Conservation (phyloP, 2,888 invertebrate genomes). For the Diabrotica balteata region DNA sequence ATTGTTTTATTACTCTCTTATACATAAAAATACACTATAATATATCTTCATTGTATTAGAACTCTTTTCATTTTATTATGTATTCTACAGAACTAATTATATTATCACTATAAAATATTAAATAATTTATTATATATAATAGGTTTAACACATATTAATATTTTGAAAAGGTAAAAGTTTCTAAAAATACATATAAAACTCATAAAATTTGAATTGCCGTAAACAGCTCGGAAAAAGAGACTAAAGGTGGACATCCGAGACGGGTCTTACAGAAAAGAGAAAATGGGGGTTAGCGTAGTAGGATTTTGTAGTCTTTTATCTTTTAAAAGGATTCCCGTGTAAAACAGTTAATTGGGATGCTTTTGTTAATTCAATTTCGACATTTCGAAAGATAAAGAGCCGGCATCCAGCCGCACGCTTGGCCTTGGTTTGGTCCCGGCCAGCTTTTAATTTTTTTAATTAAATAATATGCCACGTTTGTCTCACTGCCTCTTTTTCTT, state of each 20-base stretch:
- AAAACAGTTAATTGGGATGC: slow-evolving; percentile 39
- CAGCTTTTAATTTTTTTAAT: slow-evolving; percentile 37
- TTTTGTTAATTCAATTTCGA: slow-evolving; percentile 41
- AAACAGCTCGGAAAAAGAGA: slow-evolving; percentile 4
- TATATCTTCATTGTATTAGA: too few species aligned
- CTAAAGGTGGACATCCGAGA: slow-evolving; percentile 6
- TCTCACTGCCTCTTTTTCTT: slow-evolving; percentile 11
- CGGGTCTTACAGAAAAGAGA: slow-evolving; percentile 19
- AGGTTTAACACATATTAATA: too few species aligned
- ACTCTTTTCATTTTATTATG: too few species aligned
- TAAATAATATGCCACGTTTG: slow-evolving; percentile 32
- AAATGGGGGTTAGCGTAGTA: slow-evolving; percentile 29
- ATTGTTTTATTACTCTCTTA: too few species aligned
- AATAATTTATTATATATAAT: too few species aligned
- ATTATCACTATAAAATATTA: too few species aligned
- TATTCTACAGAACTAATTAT: too few species aligned
- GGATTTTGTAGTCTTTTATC: slow-evolving; percentile 32
- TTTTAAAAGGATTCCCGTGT: slow-evolving; percentile 43
- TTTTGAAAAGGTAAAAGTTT: too few species aligned
- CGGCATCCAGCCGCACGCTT: slow-evolving; percentile 22
- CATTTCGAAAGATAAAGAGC: slow-evolving; percentile 36
- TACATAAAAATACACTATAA: too few species aligned
- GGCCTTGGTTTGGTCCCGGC: neutral
- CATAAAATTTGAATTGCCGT: neutral
- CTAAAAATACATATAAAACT: too few species aligned